Conservation (phyloP, 2,888 invertebrate species). For the Molorchus minor region DNA sequence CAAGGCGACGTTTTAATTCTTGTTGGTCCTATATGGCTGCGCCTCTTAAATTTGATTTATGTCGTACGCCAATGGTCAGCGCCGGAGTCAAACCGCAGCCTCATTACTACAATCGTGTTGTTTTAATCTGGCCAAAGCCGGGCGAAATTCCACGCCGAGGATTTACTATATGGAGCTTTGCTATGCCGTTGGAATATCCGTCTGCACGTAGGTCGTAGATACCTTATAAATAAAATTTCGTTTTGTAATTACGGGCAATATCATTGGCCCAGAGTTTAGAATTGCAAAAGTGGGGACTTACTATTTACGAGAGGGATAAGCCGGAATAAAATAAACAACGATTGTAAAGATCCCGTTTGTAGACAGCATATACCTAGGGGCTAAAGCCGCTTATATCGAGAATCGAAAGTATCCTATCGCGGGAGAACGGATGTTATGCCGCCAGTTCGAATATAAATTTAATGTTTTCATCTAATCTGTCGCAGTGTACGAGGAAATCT, state of each 20-base stretch:
- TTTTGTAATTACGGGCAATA: slow-evolving; percentile 4
- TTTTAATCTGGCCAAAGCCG: slow-evolving; percentile 28
- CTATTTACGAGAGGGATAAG: too few relatives aligned
- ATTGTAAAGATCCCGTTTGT: too few relatives aligned
- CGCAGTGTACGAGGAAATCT: too few relatives aligned
- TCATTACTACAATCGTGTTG: slow-evolving; percentile 35
- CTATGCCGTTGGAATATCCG: slow-evolving; percentile 7
- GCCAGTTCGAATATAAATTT: too few relatives aligned
- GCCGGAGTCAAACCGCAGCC: slow-evolving; percentile 22
- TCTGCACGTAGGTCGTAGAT: slow-evolving; percentile 13
- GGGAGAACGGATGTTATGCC: too few relatives aligned
- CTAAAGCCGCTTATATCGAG: too few relatives aligned
- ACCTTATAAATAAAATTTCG: slow-evolving; percentile 14
- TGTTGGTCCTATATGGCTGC: too few relatives aligned
- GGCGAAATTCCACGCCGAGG: slow-evolving; percentile 27
- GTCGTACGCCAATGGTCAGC: slow-evolving; percentile 2
- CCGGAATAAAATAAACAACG: too few relatives aligned
- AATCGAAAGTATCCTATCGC: too few relatives aligned
- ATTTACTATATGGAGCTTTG: slow-evolving; percentile 31
- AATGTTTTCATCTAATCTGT: too few relatives aligned
- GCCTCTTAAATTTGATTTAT: background rate
- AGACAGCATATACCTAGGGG: too few relatives aligned
- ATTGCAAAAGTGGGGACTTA: slow-evolving; percentile 10
- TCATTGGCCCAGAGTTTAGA: background rate
- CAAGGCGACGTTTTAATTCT: too few relatives aligned